Evolutionary conservation across 2,888 invertebrate genomes (phyloP), one percentile per base, ranked within the genome.

Genomic region (Pyrgus malvae): DNA sequence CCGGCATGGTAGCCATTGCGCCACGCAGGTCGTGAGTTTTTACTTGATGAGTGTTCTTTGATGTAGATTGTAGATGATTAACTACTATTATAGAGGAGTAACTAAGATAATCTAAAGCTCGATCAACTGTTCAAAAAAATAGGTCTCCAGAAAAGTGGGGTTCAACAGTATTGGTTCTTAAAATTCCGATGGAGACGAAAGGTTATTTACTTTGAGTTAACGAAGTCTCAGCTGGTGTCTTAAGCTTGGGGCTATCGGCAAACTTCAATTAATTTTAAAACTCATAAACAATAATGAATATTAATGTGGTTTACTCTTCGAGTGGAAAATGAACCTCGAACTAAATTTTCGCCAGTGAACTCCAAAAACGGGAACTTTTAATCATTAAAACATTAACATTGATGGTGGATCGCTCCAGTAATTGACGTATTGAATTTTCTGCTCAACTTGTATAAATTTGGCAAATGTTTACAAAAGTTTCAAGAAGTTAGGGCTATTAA

Each of bases 201-300:
- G 49, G 56, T 64, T 68, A 68, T 69, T 70, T 64, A 68, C 65
- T 66, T 68, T 66, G 55, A 67, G 60, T 70, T 70, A 65, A 66
- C 66, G 56, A 60, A 53, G 31, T 58, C 57, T 62, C 49, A 64
- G 60, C 56, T 62, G 56, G 54, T 38, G 4, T 23, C 12, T 23
- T 16, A 4, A 23, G 48, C 64, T 68, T 55, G 57, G 61, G 60
- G 62, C 66, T 67, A 68, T 70, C 65, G 61, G 71, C 68, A 66
- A 73, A 75, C 61, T 74, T 78, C 63, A 70, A 74, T 72, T 72
- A 69, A 76, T 74, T 72, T 76, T 63, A 69, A n/a, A n/a, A 75
- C 66, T 79, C 66, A 69, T 72, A 70, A 73, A 73, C 68, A 76
- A 73, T 78, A 73, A 78, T 78, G 67, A 76, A 76, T 76, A 76